These are phyloP conservation scores for Sitophilus oryzae DNA, from an alignment of 1,140 invertebrate genomes.

Conservation along the genomic window DNA sequence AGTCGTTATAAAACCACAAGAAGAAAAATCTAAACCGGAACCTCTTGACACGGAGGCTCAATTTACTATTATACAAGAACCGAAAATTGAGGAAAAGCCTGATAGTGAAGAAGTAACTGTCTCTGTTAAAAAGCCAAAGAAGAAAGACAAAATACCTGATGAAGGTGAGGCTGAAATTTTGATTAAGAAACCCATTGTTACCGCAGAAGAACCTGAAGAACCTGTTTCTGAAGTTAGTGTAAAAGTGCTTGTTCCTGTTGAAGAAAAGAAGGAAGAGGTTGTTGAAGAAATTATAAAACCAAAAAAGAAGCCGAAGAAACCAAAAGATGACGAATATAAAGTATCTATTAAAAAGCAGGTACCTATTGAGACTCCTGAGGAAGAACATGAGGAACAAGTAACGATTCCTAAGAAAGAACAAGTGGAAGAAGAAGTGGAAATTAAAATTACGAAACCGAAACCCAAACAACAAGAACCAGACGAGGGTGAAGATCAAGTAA, in stretches of 20 bases:
- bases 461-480: conserved; percentile 22
- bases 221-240: conserved; percentile 4
- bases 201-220: conserved; percentile 32
- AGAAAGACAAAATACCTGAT: conserved; percentile 40
- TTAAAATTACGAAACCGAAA: conserved; percentile 22
- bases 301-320: conserved; percentile 17
- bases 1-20: conserved; percentile 18
- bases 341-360: conserved; percentile 14
- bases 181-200: conserved; percentile 37
- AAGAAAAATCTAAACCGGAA: conserved; percentile 1
- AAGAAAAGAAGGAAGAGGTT: background rate
- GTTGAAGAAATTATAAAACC: background rate
- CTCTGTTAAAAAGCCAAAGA: conserved; percentile 44
- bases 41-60: conserved; percentile 36
- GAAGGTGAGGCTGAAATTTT: conserved; percentile 29
- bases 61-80: conserved; percentile 49
- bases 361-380: background rate
- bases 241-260: conserved; percentile 10
- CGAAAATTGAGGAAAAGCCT: conserved; percentile 21
- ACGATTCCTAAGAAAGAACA: background rate
- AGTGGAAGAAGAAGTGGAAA: conserved; percentile 26
- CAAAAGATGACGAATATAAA: conserved; percentile 12
- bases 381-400: conserved; percentile 10
- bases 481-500: conserved; percentile 30
- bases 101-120: conserved; percentile 26